A percentile compares a stretch with the other conserved stretches of the same genome.
These are phyloP conservation scores for Holotrichia oblita DNA, from an alignment of 1,140 invertebrate genomes.

Conservation along the genomic window DNA sequence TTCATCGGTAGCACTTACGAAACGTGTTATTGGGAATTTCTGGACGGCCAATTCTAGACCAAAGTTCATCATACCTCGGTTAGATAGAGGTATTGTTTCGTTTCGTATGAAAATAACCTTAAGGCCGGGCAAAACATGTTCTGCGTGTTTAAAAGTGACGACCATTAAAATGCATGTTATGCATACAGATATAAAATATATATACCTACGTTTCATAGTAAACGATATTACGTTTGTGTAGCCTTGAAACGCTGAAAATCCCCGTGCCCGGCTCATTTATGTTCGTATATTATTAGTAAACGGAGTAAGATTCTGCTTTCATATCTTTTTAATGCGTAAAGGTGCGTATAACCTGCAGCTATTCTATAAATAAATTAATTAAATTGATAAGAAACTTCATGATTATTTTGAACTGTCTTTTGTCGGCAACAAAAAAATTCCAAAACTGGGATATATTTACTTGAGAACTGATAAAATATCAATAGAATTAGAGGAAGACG, in stretches of 20 bases:
- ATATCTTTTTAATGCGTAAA: too few relatives aligned
- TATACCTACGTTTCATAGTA: background rate
- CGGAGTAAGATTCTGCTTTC: too few relatives aligned
- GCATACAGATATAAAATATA: background rate
- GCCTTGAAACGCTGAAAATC: constrained; percentile 5
- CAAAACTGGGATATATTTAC: too few relatives aligned
- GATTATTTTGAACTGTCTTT: too few relatives aligned
- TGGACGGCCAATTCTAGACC: background rate
- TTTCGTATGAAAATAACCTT: background rate
- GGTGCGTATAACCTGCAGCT: too few relatives aligned
- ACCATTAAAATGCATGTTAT: background rate
- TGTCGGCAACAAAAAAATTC: too few relatives aligned
- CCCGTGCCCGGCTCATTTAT: background rate
- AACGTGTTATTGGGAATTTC: constrained; percentile 33
- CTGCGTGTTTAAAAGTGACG: background rate
- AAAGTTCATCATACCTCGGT: constrained; percentile 17
- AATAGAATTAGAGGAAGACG: too few relatives aligned
- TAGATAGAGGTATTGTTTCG: background rate
- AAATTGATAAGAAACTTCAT: too few relatives aligned
- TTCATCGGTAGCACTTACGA: constrained; percentile 3
- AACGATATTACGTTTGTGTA: background rate
- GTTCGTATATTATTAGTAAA: background rate
- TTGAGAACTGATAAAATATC: too few relatives aligned
- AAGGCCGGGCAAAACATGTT: background rate
- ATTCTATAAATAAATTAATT: too few relatives aligned